A percentile compares a stretch with the other conserved stretches of the same genome.
phyloP scores from a whole-genome alignment of 2,888 invertebrate genomes.

The Stenoptilia bipunctidactyla region DNA sequence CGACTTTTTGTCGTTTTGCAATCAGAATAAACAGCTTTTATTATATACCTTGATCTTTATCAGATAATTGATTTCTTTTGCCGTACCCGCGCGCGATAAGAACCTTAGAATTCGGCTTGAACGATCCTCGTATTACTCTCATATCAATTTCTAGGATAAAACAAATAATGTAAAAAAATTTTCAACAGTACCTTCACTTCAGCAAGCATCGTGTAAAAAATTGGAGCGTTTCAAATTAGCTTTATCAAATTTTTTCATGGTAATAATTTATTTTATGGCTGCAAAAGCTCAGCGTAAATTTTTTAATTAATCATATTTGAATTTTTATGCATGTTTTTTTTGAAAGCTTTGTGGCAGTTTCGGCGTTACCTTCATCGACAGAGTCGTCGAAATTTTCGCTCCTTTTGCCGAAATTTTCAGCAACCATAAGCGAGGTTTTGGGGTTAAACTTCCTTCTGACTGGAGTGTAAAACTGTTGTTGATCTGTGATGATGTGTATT shows the following conservation, averaged over 20 bases:
- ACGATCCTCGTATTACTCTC: slow-evolving; percentile 47
- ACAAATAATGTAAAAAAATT: no score
- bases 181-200: no score
- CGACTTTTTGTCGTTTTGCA: no score
- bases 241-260: no score
- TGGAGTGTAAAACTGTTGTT: slow-evolving; percentile 19
- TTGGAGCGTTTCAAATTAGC: no score
- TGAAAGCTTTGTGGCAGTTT: background rate
- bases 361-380: slow-evolving; percentile 44
- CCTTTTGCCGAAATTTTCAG: slow-evolving; percentile 51
- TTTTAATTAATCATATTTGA: background rate
- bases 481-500: slow-evolving; percentile 16
- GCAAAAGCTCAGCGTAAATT: background rate
- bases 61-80: slow-evolving; percentile 21
- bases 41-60: slow-evolving; percentile 7
- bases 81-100: slow-evolving; percentile 58
- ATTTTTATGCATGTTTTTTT: background rate
- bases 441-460: slow-evolving; percentile 40
- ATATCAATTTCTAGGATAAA: slow-evolving; percentile 45
- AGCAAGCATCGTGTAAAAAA: no score
- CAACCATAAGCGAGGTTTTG: slow-evolving; percentile 42
- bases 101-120: slow-evolving; percentile 49
- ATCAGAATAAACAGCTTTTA: no score
- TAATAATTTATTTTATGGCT: no score
- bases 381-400: slow-evolving; percentile 19